Evolutionary conservation across 2,888 invertebrate genomes (phyloP), one percentile per base, ranked within the genome.

Genomic region (Heliconius sara): DNA sequence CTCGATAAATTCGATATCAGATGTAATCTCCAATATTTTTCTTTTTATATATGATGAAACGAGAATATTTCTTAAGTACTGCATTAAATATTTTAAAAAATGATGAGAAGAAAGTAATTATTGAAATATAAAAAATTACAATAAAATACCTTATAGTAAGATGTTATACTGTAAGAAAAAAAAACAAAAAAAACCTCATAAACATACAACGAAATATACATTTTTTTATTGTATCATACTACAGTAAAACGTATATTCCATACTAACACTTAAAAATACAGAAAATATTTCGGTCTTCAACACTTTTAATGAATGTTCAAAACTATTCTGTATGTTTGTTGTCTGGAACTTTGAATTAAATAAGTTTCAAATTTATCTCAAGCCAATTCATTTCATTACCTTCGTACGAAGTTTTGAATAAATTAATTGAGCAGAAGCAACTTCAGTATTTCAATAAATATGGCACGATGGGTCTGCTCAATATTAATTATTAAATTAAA

Each of bases 331-430:
- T 52, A 43, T 65, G 39, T 39, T 60, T 39, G 60, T 60, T 39
- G 60, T 63, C 43, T 43, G 22, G 12, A n/a, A 63, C 30, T 63
- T 60, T 25, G 34, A 74, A 74, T 74, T n/a, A 60, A 63, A 74
- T 74, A 74, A 74, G 74, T 74, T 74, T 39, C 10, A 25, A 60
- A 74, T 63, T 39, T 74, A 27, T 39, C 19, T 19, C 52, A 63
- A 74, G 25, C 25, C 39, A 19, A n/a, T 39, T 74, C 39, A 74
- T 74, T 74, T 74, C 34, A 63, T 74, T 74, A 19, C 39, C 63
- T 74, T 74, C 34, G 74, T 63, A 39, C n/a, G n/a, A 74, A 39
- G n/a, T 74, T 39, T 73, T 22, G 34, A 19, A 39, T 25, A 52
- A 52, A 22, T 47, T 52, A 72, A 74, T 74, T 74, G n/a, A 39